Evolutionary conservation across 2,888 invertebrate genomes (phyloP).

Genomic region (Ceraclea dissimilis): DNA sequence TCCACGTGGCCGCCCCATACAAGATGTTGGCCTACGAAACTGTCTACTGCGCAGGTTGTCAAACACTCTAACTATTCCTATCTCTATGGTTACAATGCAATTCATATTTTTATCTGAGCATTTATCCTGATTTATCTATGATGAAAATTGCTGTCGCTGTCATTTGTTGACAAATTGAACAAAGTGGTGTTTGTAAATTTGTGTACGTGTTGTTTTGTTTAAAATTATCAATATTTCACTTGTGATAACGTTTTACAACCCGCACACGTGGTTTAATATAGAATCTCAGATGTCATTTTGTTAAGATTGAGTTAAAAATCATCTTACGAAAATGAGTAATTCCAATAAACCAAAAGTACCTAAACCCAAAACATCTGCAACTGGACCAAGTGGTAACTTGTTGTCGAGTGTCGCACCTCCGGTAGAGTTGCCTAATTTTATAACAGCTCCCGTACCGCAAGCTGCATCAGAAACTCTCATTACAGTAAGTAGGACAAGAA

Average conservation of each 20-base stretch:
- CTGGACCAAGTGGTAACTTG: constrained; percentile 46
- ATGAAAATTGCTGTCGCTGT: neutral
- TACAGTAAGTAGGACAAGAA: constrained; percentile 12
- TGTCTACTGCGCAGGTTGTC: no score
- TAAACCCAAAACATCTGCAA: constrained; percentile 4
- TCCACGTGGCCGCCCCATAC: no score
- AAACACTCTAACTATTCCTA: no score
- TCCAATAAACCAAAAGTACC: constrained; percentile 32
- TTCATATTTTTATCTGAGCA: no score
- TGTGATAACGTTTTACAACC: no score
- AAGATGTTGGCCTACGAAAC: no score
- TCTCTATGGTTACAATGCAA: no score
- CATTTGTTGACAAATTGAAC: neutral
- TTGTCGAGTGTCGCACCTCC: constrained; percentile 65
- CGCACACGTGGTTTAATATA: neutral
- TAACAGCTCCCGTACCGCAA: constrained; percentile 39
- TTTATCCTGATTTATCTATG: no score
- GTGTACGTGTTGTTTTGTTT: constrained; percentile 8
- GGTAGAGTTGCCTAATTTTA: constrained; percentile 57
- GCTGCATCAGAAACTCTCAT: constrained; percentile 18
- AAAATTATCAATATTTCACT: neutral
- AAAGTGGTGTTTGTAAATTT: neutral
- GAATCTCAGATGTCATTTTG: no score
- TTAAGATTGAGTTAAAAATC: neutral
- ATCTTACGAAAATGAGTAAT: constrained; percentile 33